Base-by-base conservation (phyloP, 2,113 vertebrate genomes). In the Peromyscus maniculatus region DNA sequence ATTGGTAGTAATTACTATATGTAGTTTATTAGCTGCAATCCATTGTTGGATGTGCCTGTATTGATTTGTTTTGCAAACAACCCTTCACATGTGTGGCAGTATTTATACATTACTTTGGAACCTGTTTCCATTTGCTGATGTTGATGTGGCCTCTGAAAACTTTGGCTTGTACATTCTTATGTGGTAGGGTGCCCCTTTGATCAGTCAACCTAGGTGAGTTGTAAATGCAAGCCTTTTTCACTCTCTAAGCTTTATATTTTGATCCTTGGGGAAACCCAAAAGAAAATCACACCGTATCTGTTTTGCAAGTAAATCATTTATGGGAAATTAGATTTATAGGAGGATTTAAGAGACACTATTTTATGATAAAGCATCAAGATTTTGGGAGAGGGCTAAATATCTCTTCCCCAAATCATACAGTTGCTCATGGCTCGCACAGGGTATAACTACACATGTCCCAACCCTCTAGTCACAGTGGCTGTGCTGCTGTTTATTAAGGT, bases 11-110 rank as follows among this genome's bases (percentile, higher is more conserved):
- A 95, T 98, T 98, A 98, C 97, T 97, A 88, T 95, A 93, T 87
- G 88, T 75, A 97, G 97, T 97, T 98, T 98, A 98, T 98, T 98
- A 98, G 95, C 97, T 97, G 91, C 79, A 43, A 26, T 91, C 96
- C 91, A 96, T 98, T 98, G 98, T 98, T 97, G 96, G 66, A 97
- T 93, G 83, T 49, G 96, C 71, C 96, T 95, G 94, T 97, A 97
- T 98, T 97, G 98, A 98, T 98, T 95, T 98, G 59, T 98, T 98
- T 98, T 98, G 98, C 97, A 98, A 98, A 98, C 97, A 98, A 52
- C 26, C 16, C 96, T 97, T 97, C 92, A 36, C 96, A 62, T 1
- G 1, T 91, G 93, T 80, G 39, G 96, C 97, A 89, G 95, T 96
- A 93, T 98, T 97, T 98, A 93, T 92, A 46, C 94, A 93, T 96